Base-by-base conservation (phyloP, 37 sponge, comb jelly and placozoan species). In the Agelas oroides region DNA sequence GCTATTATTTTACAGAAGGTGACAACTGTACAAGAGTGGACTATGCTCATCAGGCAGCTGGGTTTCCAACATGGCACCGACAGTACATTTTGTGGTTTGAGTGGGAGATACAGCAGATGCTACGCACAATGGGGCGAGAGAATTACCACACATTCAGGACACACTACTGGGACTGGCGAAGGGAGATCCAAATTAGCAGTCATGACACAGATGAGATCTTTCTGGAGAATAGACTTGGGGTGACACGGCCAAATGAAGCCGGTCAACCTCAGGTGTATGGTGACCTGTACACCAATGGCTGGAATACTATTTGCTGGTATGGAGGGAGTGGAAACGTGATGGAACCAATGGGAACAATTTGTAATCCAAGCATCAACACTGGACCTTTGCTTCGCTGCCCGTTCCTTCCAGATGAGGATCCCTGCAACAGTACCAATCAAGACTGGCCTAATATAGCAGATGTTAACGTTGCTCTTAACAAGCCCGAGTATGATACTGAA, bases 141-240 rank as follows among this genome's bases (percentile, higher is more conserved):
- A 27, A 86, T 63, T 86, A 86, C 27, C 72, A 77, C 79, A 78
- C 16, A 14, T 86, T 86, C 73, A 1, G 87, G 30, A 13, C 71
- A 27, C 73, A 79, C 21, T 86, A 70, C 59, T 86, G 87, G 87
- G 87, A 86, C 64, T 86, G 87, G 87, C 70, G 77, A 2, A 24
- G 24, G 31, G 86, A 85, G 64, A 76, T 76, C 39, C 86, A 76
- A 53, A 65, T 1, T 15, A 78, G 66, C n/a, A 41, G 53, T 36
- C 79, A 79, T 24, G 20, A 68, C 13, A 23, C 78, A 2, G 77
- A 86, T 39, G 79, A 86, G 0, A 40, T 86, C 8, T 86, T 86
- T 53, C 14, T 62, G 5, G 73, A 65, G 13, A 36, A 52, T 31
- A 59, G 86, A 35, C 36, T 77, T 73, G 77, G 86, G 18, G 77